phyloP scores from a whole-genome alignment of 92 coral and sea anemone genomes.

The Diadumene lineata region DNA sequence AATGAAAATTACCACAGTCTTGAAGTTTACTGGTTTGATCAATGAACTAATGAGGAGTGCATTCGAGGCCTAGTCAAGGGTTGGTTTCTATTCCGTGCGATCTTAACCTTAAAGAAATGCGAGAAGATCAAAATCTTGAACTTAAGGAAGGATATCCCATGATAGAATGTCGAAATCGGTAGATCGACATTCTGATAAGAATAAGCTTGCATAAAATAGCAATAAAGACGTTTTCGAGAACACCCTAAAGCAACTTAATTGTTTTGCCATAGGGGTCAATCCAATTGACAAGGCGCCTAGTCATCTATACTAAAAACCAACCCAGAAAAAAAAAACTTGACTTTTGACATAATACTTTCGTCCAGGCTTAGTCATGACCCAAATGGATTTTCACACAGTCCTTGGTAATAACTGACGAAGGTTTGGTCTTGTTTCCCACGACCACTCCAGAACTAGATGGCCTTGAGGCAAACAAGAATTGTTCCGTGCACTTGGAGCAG shows the following conservation, averaged over 20 bases:
- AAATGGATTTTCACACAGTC: constrained; percentile 31
- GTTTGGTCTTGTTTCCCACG: constrained; percentile 41
- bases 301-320: constrained; percentile 16
- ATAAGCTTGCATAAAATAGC: constrained; percentile 17
- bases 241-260: constrained; percentile 20
- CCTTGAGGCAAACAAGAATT: constrained; percentile 26
- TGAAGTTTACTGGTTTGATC: constrained; percentile 1
- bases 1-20: constrained; percentile 2
- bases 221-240: constrained; percentile 48
- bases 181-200: constrained; percentile 35
- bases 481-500: constrained; percentile 17
- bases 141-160: constrained; percentile 4
- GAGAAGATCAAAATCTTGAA: constrained; percentile 22
- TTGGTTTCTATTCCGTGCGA: constrained; percentile 22
- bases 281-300: constrained; percentile 36
- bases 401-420: constrained; percentile 10
- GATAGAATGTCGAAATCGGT: constrained; percentile 43
- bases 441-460: constrained; percentile 3
- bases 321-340: constrained; percentile 21
- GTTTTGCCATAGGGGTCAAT: constrained; percentile 42
- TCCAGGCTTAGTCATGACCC: constrained; percentile 24
- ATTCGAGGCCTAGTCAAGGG: background rate
- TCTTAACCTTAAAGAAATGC: constrained; percentile 13
- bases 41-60: background rate
- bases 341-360: constrained; percentile 23